phyloP scores from a whole-genome alignment of 2,113 vertebrate genomes.

The Chamaetylas fuelleborni region DNA sequence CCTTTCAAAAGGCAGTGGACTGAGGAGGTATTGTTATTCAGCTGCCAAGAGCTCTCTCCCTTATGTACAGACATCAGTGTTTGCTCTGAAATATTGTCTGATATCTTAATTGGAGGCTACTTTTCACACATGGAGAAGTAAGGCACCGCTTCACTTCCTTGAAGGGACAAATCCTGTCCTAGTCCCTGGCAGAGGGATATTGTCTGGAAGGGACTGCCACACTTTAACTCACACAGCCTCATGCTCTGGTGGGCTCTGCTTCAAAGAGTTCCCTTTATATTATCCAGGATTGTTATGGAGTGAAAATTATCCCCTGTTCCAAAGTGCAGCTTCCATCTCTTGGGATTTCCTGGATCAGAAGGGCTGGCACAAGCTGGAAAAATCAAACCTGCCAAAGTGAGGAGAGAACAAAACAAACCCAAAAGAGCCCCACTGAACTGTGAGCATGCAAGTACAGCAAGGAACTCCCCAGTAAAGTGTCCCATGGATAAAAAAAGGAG shows the following conservation, averaged over 20 bases:
- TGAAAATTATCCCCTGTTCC: neutral
- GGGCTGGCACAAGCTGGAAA: neutral
- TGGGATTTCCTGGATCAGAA: neutral
- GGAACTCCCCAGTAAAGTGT: neutral
- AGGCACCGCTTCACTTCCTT: neutral
- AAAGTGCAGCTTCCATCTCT: neutral
- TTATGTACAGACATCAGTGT: slow-evolving; percentile 56
- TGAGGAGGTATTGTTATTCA: slow-evolving; percentile 64
- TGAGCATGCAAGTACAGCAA: neutral
- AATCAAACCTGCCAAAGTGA: neutral
- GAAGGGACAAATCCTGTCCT: neutral
- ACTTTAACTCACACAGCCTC: neutral
- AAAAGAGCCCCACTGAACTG: neutral
- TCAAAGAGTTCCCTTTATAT: neutral
- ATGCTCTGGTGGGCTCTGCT: neutral
- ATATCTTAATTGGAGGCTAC: slow-evolving; percentile 62
- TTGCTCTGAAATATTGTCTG: slow-evolving; percentile 49
- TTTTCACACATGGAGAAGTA: neutral
- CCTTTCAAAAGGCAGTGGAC: slow-evolving; percentile 59
- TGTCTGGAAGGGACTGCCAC: neutral
- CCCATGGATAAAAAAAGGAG: neutral
- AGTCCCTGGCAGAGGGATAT: neutral
- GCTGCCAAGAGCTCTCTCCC: slow-evolving; percentile 60
- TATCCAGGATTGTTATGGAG: neutral
- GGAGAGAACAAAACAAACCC: neutral